These are phyloP conservation scores for Corythoichthys intestinalis DNA, from an alignment of 2,113 vertebrate genomes.

Conservation along the genomic window DNA sequence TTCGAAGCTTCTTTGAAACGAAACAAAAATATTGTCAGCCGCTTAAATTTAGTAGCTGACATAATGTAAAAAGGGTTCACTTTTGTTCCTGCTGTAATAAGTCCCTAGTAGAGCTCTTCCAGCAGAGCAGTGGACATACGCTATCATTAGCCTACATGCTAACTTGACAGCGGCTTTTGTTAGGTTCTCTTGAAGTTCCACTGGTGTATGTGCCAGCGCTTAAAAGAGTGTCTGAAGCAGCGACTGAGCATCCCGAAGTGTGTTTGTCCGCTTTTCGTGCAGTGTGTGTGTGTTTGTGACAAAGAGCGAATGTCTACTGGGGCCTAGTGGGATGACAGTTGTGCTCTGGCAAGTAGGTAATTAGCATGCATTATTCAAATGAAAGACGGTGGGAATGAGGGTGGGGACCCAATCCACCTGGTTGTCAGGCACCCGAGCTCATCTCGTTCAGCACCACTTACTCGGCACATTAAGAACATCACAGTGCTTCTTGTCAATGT, in stretches of 20 bases:
- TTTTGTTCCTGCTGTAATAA: slow-evolving; percentile 9
- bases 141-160: slow-evolving; percentile 58
- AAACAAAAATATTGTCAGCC: no score
- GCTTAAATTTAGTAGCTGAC: background rate
- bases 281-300: slow-evolving; percentile 8
- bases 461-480: slow-evolving; percentile 54
- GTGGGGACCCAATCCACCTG: slow-evolving; percentile 72
- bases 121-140: slow-evolving; percentile 36
- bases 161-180: slow-evolving; percentile 59
- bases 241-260: slow-evolving; percentile 1
- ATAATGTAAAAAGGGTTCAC: background rate
- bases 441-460: slow-evolving; percentile 61
- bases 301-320: slow-evolving; percentile 34
- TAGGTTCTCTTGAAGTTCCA: slow-evolving; percentile 56
- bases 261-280: background rate
- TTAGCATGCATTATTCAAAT: slow-evolving; percentile 77
- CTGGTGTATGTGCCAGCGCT: slow-evolving; percentile 44
- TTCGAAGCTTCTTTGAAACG: background rate
- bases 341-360: slow-evolving; percentile 68
- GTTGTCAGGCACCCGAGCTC: slow-evolving; percentile 58
- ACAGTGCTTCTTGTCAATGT: slow-evolving; percentile 50
- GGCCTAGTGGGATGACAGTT: slow-evolving; percentile 61
- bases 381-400: slow-evolving; percentile 65
- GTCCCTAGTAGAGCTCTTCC: slow-evolving; percentile 39
- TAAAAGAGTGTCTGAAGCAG: slow-evolving; percentile 3